These are phyloP conservation scores for Perodicticus potto DNA, from an alignment of 2,797 vertebrate genomes.

Conservation along the genomic window DNA sequence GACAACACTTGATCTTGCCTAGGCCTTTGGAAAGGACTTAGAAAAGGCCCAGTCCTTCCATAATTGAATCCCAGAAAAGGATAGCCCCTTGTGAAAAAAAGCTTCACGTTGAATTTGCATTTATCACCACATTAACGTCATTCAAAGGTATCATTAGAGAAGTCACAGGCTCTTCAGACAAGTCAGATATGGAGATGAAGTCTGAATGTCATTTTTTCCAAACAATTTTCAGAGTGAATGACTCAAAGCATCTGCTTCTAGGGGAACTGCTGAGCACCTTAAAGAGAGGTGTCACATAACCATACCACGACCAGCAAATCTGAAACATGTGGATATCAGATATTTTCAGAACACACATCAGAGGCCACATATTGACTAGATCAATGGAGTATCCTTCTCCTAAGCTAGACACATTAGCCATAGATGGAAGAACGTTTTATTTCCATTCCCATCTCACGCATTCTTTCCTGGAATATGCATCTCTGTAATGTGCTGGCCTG, in stretches of 20 bases:
- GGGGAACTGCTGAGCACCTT: slow-evolving; percentile 10
- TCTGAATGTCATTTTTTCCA: neutral
- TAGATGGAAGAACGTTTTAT: neutral
- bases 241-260: neutral
- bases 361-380: neutral
- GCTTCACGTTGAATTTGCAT: neutral
- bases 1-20: neutral
- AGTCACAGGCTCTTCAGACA: neutral
- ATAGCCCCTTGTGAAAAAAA: neutral
- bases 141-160: neutral
- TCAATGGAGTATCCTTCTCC: neutral
- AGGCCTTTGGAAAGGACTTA: neutral
- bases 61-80: neutral
- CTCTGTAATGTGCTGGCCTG: neutral
- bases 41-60: neutral
- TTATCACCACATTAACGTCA: neutral
- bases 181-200: neutral
- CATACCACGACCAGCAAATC: slow-evolving; percentile 33
- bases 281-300: slow-evolving; percentile 35
- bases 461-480: slow-evolving; percentile 5
- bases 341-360: neutral
- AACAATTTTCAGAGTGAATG: neutral
- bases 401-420: neutral
- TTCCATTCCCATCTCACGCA: neutral
- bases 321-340: neutral